Conservation (phyloP, 1,140 invertebrate genomes). For the Ostrea denselamellosa region DNA sequence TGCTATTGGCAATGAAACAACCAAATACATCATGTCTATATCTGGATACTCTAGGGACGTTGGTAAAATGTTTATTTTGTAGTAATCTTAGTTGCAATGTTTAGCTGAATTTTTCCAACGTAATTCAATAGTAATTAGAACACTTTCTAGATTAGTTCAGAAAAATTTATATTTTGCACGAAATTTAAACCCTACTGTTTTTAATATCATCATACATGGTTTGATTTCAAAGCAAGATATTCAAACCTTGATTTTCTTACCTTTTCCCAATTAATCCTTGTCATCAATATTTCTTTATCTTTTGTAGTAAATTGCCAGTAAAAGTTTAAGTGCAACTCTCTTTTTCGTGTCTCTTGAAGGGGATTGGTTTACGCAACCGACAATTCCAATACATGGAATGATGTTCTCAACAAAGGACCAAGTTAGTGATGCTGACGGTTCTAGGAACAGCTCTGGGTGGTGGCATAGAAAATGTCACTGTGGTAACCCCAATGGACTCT, state of each 20-base stretch:
- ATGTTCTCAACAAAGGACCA: slow-evolving; percentile 38
- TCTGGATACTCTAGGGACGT: background rate
- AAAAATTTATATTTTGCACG: background rate
- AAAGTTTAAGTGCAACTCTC: background rate
- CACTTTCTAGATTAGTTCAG: background rate
- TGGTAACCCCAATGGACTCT: slow-evolving; percentile 32
- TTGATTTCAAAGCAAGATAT: too few relatives aligned
- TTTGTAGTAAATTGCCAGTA: too few relatives aligned
- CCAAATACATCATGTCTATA: slow-evolving; percentile 2
- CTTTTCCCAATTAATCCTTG: too few relatives aligned
- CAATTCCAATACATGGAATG: background rate
- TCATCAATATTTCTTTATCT: too few relatives aligned
- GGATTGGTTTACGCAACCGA: background rate
- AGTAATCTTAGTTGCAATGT: background rate
- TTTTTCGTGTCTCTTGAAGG: background rate
- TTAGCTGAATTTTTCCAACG: background rate
- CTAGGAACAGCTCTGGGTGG: background rate
- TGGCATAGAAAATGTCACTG: slow-evolving; percentile 38
- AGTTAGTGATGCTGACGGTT: slow-evolving; percentile 7
- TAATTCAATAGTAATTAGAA: background rate
- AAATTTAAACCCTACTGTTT: background rate
- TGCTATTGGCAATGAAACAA: background rate
- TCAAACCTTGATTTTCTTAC: too few relatives aligned
- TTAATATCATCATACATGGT: background rate
- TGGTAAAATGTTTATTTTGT: background rate